Evolutionary conservation across 2,797 vertebrate genomes (phyloP), one percentile per base, ranked within the genome.

Genomic region (Tragelaphus oryx): DNA sequence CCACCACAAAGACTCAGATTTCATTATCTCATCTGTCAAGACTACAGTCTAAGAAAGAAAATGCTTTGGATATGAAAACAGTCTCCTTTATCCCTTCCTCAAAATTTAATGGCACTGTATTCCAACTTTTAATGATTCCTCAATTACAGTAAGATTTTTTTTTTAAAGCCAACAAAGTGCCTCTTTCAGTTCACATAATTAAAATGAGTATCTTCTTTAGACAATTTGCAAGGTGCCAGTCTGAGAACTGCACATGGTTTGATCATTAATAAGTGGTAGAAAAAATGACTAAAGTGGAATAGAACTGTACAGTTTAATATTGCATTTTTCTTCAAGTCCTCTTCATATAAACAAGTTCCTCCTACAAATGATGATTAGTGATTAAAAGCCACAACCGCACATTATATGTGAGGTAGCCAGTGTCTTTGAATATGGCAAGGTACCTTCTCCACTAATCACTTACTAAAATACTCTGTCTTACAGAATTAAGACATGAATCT

Each of bases 41-140:
- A 92, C 87, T 93, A 20, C 22, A 76, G 54, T 88, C 76, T 95
- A 95, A 92, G 95, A 96, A 96, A 95, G 68, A 82, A 94, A 95
- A 95, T 97, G 94, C 96, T 97, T 97, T 88, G 81, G 95, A 95
- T 98, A 96, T 96, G 97, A 96, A 82, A 44, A 89, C 76, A 91
- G 41, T 80, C 89, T 97, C 76, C 91, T 71, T 93, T 71, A 33
- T 41, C 54, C 18, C 44, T 26, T 57, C 14, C 41, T 74, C 74
- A 82, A 93, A 91, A 84, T 95, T 90, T 94, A 96, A 97, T 60
- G 33, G 87, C 96, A 93, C 59, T 95, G 48, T 94, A 86, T 96
- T 97, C 87, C 82, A 95, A 95, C 93, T 96, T 94, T 97, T 88
- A 97, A 95, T 97, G 95, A 97, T 96, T 97, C 96, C 94, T 97